phyloP scores from a whole-genome alignment of 1,140 invertebrate genomes.

The Stegodyphus mimosarum region DNA sequence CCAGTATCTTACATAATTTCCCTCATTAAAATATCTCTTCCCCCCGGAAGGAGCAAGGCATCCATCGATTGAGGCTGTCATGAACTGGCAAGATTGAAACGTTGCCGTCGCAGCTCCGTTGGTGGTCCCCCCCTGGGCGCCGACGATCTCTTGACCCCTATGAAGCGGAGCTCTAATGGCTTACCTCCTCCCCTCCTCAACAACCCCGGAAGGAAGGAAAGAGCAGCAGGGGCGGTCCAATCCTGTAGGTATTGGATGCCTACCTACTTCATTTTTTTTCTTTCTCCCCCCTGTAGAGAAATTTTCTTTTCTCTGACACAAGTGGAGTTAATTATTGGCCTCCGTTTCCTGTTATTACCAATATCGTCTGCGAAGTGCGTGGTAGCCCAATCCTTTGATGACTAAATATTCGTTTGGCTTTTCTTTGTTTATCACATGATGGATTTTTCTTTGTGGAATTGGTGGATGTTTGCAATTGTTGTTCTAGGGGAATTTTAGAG shows the following conservation, averaged over 20 bases:
- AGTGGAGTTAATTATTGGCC: conserved; percentile 16
- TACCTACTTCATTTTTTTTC: conserved; percentile 4
- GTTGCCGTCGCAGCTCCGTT: conserved; percentile 33
- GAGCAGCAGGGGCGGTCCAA: conserved; percentile 2
- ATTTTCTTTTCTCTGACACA: no score
- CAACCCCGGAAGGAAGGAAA: conserved; percentile 10
- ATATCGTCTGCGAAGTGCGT: conserved; percentile 22
- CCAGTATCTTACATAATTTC: no score
- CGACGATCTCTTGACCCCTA: conserved; percentile 32
- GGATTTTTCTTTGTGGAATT: no score
- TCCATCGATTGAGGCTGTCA: conserved; percentile 33
- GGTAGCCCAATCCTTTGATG: conserved; percentile 15
- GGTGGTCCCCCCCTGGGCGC: conserved; percentile 33
- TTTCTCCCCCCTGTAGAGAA: not conserved
- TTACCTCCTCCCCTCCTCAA: conserved; percentile 9
- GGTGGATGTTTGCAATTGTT: no score
- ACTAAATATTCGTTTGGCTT: not conserved
- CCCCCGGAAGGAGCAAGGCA: conserved; percentile 7
- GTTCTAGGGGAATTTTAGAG: no score
- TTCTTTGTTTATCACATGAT: no score
- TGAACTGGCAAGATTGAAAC: conserved; percentile 30
- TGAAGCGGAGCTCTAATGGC: conserved; percentile 15
- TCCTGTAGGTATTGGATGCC: conserved; percentile 32
- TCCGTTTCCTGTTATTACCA: conserved; percentile 27
- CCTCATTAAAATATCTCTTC: no score